phyloP scores from a whole-genome alignment of 2,113 vertebrate genomes.

The Antigone vipio region DNA sequence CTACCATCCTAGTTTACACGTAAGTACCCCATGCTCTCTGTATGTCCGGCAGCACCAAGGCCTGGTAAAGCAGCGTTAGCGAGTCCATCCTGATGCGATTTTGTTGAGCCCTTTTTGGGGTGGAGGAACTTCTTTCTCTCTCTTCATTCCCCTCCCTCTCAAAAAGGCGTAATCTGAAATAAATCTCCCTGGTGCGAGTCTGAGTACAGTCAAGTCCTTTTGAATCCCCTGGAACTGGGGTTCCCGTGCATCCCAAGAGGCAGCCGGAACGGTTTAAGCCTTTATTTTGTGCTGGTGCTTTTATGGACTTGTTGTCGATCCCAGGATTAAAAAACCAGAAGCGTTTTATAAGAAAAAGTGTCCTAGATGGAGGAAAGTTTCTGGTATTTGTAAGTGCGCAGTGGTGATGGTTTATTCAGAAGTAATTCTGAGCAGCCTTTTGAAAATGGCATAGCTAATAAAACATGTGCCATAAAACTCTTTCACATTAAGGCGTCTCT shows the following conservation, averaged over 20 bases:
- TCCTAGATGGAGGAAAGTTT: background rate
- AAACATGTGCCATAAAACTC: background rate
- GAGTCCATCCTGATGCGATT: rapidly evolving
- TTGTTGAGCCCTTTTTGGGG: too few relatives aligned
- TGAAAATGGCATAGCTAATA: background rate
- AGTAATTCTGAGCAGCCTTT: background rate
- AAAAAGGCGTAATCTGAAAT: background rate
- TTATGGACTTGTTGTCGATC: background rate
- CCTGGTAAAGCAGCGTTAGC: rapidly evolving
- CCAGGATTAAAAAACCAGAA: background rate
- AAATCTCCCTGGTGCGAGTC: background rate
- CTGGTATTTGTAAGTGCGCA: background rate
- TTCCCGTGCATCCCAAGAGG: background rate
- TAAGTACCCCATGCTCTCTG: conserved; percentile 58
- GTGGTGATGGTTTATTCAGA: background rate
- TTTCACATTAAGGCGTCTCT: rapidly evolving
- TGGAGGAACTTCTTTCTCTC: background rate
- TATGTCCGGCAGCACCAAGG: rapidly evolving
- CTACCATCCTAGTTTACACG: conserved; percentile 95
- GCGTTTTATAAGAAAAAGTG: background rate
- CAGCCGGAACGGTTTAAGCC: background rate
- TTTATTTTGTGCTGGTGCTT: background rate
- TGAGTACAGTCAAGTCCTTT: background rate
- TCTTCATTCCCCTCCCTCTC: background rate
- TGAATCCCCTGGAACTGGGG: background rate